Evolutionary conservation across 1,140 invertebrate species (phyloP).

Genomic region (Trachymyrmex cornetzi): DNA sequence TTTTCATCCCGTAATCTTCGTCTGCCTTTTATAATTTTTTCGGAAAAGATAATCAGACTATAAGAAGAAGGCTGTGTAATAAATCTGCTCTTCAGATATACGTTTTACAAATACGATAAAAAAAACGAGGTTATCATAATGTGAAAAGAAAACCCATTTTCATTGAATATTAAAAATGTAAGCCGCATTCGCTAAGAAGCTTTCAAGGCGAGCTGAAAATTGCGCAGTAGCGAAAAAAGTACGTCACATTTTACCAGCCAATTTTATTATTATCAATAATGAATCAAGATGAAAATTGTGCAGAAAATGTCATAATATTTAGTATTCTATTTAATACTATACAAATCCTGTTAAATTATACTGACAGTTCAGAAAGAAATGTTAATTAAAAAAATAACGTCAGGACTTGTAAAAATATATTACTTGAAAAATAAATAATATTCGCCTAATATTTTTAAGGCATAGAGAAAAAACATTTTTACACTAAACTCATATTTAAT

Average conservation of each 20-base stretch:
- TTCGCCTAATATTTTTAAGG: constrained; percentile 2
- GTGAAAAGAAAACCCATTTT: background rate
- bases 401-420: constrained; percentile 1
- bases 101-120: background rate
- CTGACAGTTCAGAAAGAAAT: constrained; percentile 7
- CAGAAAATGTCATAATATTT: background rate
- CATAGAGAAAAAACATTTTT: background rate
- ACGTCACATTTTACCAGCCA: background rate
- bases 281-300: background rate
- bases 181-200: constrained; percentile 6
- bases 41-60: background rate
- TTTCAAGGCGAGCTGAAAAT: background rate
- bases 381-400: background rate
- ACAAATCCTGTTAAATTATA: no score
- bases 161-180: constrained; percentile 41
- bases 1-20: background rate
- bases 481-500: background rate
- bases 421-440: background rate
- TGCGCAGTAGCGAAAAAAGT: background rate
- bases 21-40: constrained; percentile 1
- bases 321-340: no score
- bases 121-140: constrained; percentile 5
- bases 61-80: background rate
- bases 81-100: constrained; percentile 15
- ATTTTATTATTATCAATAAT: background rate